phyloP scores from a whole-genome alignment of 2,113 vertebrate genomes.

The Microcebus lehilahytsara region DNA sequence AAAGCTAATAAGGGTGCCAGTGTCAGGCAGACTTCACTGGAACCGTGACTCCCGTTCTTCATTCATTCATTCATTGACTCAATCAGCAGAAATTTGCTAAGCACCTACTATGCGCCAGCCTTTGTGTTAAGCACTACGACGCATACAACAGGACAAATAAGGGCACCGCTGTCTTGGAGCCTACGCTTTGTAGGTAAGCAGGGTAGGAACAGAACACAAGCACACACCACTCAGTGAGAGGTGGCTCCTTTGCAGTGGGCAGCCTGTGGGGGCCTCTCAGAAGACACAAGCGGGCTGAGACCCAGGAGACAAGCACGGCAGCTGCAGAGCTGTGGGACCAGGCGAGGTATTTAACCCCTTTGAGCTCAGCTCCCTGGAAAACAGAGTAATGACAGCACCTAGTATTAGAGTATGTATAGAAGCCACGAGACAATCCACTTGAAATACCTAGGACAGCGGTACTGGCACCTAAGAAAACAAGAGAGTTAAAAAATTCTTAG shows the following conservation, averaged over 20 bases:
- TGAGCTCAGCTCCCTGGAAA: not conserved
- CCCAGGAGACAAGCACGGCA: too few relatives aligned
- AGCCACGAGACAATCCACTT: not conserved
- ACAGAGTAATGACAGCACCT: fast-evolving
- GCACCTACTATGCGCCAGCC: not conserved
- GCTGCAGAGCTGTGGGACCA: not conserved
- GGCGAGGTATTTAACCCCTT: not conserved
- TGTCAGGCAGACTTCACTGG: not conserved
- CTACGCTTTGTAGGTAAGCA: not conserved
- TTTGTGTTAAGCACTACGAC: not conserved
- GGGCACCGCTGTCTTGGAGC: not conserved
- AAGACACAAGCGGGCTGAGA: not conserved
- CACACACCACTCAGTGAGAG: fast-evolving
- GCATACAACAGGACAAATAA: not conserved
- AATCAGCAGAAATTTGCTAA: not conserved
- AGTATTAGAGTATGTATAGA: fast-evolving
- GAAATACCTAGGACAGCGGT: not conserved
- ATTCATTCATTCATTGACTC: not conserved
- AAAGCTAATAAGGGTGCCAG: not conserved
- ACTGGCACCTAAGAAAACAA: not conserved
- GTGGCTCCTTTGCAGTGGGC: not conserved
- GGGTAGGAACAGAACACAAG: not conserved
- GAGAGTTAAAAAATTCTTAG: not conserved
- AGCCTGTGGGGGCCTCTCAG: not conserved
- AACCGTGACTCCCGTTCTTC: not conserved